Base-by-base conservation (phyloP, 1,140 invertebrate species). In the Panonychus citri region DNA sequence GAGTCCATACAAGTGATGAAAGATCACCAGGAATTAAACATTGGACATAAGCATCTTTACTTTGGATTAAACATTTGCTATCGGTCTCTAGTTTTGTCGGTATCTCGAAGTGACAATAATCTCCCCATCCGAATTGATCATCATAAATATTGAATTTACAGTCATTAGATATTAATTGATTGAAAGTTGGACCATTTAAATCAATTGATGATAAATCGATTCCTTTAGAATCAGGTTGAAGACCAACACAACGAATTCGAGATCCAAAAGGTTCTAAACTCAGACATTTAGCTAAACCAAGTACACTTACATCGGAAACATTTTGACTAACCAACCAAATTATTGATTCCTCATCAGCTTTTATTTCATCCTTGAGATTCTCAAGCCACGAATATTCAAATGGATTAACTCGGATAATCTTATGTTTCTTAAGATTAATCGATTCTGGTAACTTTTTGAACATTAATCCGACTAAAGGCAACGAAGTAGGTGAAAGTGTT, bases 211-310 rank as follows among this genome's bases (percentile, higher is more conserved):
- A n/a, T 8, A 46, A 24, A 46, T 46, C 19, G 4, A 28, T 55
- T 48, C 40, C 42, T 13, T n/a, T 46, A 4, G n/a, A 19, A 21
- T 42, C 21, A 19, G n/a, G 21, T 50, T 21, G 39, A 55, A 61
- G 53, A 42, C 61, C 63, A 26, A 64, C 48, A 39, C 64, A 74
- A 63, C 85, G 78, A 13, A 85, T 70, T 62, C 77, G 78, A 46
- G 75, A 69, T 51, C 85, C 85, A 51, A 7, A 83, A 12, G 78
- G 74, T 71, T 95, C 90, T 61, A 77, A 76, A 62, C 81, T 79
- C 43, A 95, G 71, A 67, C 91, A 96, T 62, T 85, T 90, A 55
- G 82, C 78, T 59, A 96, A 69, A 46, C 91, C 91, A 49, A 93
- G 69, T 27, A 89, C 74, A 55, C 91, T 88, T 19, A 19, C n/a